These are phyloP conservation scores for Cygnus olor DNA, from an alignment of 2,797 vertebrate species.

Conservation along the genomic window DNA sequence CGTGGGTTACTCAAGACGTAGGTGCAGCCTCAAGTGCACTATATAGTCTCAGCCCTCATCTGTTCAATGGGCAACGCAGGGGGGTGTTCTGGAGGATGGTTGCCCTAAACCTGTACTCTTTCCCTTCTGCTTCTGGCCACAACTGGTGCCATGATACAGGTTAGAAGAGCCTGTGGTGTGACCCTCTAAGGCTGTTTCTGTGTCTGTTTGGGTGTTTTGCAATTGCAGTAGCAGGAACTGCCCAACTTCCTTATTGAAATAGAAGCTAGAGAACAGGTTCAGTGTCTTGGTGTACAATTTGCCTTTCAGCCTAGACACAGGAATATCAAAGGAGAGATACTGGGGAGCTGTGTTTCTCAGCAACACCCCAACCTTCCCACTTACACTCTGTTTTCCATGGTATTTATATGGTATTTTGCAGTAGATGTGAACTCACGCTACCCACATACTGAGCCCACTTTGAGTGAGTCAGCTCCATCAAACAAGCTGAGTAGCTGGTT, in stretches of 20 bases:
- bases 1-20: not conserved
- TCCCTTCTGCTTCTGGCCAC: not conserved
- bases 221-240: not conserved
- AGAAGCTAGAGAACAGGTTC: not conserved
- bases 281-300: not conserved
- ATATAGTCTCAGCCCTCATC: not conserved
- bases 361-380: conserved; percentile 61
- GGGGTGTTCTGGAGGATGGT: not conserved
- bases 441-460: conserved; percentile 67
- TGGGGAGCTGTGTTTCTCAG: conserved; percentile 49
- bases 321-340: not conserved
- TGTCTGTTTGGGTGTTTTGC: not conserved
- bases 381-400: conserved; percentile 48
- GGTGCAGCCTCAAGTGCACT: not conserved
- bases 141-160: rapidly evolving
- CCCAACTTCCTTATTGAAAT: not conserved
- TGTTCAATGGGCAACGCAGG: not conserved
- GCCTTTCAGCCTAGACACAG: not conserved
- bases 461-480: conserved; percentile 63
- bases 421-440: conserved; percentile 53
- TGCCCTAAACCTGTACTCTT: not conserved
- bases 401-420: conserved; percentile 54
- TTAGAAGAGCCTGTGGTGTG: not conserved
- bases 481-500: conserved; percentile 21
- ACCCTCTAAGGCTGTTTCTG: not conserved